Conservation (phyloP, 2,113 vertebrate genomes). For the Salvelinus alpinus region DNA sequence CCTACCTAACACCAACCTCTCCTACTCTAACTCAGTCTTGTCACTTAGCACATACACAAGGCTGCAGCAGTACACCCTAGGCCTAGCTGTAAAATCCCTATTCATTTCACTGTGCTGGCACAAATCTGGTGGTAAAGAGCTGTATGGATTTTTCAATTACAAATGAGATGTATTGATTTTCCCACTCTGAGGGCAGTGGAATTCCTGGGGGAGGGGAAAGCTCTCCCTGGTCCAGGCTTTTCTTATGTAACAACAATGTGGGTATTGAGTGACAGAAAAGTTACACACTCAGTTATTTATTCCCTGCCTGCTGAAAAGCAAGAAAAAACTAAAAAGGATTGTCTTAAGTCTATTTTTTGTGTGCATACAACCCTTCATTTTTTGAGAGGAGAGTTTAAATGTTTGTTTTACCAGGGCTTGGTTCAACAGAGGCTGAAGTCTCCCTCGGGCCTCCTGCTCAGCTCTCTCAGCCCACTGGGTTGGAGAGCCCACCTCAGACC, state of each 20-base stretch:
- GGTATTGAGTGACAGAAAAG: neutral
- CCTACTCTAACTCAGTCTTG: neutral
- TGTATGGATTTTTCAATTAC: constrained; percentile 24
- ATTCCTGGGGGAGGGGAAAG: too few relatives aligned
- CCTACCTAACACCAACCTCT: neutral
- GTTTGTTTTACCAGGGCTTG: constrained; percentile 68
- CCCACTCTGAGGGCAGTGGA: neutral
- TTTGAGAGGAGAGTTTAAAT: neutral
- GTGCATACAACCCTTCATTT: too few relatives aligned
- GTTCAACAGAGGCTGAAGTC: constrained; percentile 59
- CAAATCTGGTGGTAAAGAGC: constrained; percentile 6
- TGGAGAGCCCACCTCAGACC: constrained; percentile 64
- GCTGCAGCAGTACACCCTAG: neutral
- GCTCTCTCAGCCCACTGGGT: constrained; percentile 57
- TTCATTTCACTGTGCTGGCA: neutral
- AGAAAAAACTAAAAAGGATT: too few relatives aligned
- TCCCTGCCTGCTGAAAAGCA: too few relatives aligned
- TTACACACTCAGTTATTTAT: too few relatives aligned
- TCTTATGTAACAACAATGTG: neutral
- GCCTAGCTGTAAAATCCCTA: neutral
- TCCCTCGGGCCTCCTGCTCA: constrained; percentile 55
- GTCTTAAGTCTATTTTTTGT: too few relatives aligned
- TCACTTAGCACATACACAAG: neutral
- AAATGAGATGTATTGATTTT: constrained; percentile 21
- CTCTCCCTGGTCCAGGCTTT: neutral